Evolutionary conservation across 2,888 invertebrate genomes (phyloP).

Genomic region (Laothoe populi): DNA sequence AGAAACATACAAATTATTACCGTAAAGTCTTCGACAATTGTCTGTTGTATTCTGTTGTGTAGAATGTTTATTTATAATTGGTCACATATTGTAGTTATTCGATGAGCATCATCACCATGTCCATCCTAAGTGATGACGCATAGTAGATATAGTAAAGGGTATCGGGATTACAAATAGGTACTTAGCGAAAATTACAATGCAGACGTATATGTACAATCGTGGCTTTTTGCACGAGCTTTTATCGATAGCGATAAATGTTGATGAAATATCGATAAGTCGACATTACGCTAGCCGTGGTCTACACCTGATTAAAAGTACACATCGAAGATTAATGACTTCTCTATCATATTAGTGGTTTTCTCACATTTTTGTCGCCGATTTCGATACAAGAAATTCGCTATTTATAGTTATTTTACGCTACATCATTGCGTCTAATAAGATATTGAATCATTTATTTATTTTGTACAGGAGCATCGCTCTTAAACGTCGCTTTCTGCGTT

Average conservation of each 20-base stretch:
- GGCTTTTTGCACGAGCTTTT: slow-evolving; percentile 24
- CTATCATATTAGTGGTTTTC: slow-evolving; percentile 32
- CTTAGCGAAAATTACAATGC: slow-evolving; percentile 40
- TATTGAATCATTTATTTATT: slow-evolving; percentile 18
- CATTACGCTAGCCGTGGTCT: slow-evolving; percentile 5
- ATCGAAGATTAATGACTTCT: slow-evolving; percentile 36
- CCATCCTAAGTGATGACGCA: slow-evolving; percentile 44
- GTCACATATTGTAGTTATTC: slow-evolving; percentile 27
- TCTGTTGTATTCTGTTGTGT: slow-evolving; percentile 42
- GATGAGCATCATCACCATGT: slow-evolving; percentile 32
- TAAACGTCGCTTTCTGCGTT: slow-evolving; percentile 15
- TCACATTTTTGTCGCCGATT: slow-evolving; percentile 27
- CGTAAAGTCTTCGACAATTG: not conserved
- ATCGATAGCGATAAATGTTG: slow-evolving; percentile 11
- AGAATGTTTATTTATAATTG: slow-evolving; percentile 55
- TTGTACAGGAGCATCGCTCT: slow-evolving; percentile 20
- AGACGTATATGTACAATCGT: slow-evolving; percentile 38
- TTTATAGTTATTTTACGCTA: slow-evolving; percentile 11
- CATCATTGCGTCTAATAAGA: slow-evolving; percentile 9
- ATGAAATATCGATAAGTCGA: slow-evolving; percentile 1
- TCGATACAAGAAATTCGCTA: slow-evolving; percentile 1
- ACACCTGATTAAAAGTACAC: slow-evolving; percentile 41
- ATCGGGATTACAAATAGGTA: slow-evolving; percentile 44
- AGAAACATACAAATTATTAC: slow-evolving; percentile 11
- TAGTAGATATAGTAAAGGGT: slow-evolving; percentile 45